Conservation (phyloP, 2,113 vertebrate genomes). For the Oryzias woworae region DNA sequence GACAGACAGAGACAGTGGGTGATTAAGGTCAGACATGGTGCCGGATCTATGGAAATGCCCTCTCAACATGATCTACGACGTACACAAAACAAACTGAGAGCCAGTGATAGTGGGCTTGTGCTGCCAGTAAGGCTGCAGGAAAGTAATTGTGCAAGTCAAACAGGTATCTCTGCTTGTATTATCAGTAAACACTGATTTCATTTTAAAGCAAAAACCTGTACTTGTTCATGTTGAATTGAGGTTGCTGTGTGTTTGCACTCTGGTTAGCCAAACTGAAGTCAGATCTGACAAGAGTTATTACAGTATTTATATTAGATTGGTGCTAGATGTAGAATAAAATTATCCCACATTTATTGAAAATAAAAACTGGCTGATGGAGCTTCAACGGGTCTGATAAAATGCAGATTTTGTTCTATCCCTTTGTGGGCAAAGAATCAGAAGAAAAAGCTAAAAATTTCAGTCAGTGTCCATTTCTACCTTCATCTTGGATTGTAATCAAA, state of each 20-base stretch:
- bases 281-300: neutral
- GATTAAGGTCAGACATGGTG: constrained; percentile 72
- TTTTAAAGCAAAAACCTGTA: neutral
- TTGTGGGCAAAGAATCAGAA: too few species aligned
- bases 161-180: constrained; percentile 25
- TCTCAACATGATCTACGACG: constrained; percentile 67
- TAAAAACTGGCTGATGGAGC: too few species aligned
- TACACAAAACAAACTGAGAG: constrained; percentile 25
- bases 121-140: constrained; percentile 27
- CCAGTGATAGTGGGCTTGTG: constrained; percentile 17
- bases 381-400: too few species aligned
- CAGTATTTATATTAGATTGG: too few species aligned
- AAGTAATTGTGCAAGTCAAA: constrained; percentile 20
- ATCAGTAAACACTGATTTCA: constrained; percentile 26
- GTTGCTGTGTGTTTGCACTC: neutral
- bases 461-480: too few species aligned
- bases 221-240: constrained; percentile 20
- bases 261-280: neutral
- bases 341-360: too few species aligned
- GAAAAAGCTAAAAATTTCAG: too few species aligned
- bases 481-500: too few species aligned
- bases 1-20: constrained; percentile 62
- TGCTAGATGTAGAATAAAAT: too few species aligned
- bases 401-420: too few species aligned
- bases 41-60: constrained; percentile 72